phyloP scores from a whole-genome alignment of 2,888 invertebrate species.

The Apomyelois bistriatella region DNA sequence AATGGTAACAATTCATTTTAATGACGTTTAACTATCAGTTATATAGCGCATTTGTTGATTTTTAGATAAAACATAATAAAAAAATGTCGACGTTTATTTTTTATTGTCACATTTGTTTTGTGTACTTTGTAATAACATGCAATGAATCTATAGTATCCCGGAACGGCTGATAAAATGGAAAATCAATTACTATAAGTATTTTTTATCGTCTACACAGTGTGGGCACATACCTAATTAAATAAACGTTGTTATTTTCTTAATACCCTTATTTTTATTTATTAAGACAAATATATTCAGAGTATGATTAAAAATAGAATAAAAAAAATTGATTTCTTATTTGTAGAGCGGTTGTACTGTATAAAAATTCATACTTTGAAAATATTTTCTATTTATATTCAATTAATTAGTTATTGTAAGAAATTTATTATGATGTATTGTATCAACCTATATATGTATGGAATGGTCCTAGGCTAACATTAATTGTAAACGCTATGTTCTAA shows the following conservation, averaged over 20 bases:
- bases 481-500: constrained; percentile 6
- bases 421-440: constrained; percentile 6
- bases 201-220: not conserved
- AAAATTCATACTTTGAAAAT: not conserved
- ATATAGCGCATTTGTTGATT: constrained; percentile 9
- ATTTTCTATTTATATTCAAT: not conserved
- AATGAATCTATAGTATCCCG: too few relatives aligned
- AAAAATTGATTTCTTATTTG: not conserved
- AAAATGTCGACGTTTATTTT: constrained; percentile 10
- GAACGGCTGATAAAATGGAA: too few relatives aligned
- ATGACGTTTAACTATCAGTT: not conserved
- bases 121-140: too few relatives aligned
- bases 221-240: not conserved
- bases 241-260: constrained; percentile 3
- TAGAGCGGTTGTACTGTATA: not conserved
- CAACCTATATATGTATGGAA: constrained; percentile 8
- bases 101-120: not conserved
- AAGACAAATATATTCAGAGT: constrained; percentile 1
- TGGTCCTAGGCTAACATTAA: constrained; percentile 12
- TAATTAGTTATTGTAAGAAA: not conserved
- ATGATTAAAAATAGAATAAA: not conserved
- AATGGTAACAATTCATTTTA: too few relatives aligned
- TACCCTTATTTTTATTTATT: not conserved
- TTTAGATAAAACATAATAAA: not conserved
- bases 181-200: too few relatives aligned